Conservation (phyloP, 2,888 invertebrate genomes). For the Drosophila mettleri region DNA sequence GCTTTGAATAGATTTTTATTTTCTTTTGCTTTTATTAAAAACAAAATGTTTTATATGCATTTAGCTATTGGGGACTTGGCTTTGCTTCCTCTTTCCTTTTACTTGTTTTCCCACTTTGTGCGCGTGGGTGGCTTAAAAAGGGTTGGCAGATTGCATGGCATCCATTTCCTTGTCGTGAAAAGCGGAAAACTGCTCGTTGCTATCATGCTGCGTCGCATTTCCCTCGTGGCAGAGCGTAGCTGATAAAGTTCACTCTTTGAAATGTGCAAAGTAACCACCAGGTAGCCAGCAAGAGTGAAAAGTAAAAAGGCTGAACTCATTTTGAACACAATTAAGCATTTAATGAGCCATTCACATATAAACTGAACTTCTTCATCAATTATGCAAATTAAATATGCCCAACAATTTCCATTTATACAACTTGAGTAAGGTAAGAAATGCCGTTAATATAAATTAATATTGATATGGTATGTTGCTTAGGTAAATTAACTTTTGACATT, state of each 20-base stretch:
- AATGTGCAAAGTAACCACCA: constrained; percentile 35
- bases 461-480: not conserved
- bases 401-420: not conserved
- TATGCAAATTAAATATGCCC: constrained; percentile 2
- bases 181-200: constrained; percentile 31
- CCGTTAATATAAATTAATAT: not conserved
- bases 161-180: constrained; percentile 45
- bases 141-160: constrained; percentile 12
- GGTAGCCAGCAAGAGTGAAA: not conserved
- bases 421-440: not conserved
- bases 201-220: constrained; percentile 32
- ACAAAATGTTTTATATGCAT: constrained; percentile 73
- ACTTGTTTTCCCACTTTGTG: not conserved
- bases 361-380: constrained; percentile 20
- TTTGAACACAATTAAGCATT: constrained; percentile 46
- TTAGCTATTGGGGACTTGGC: constrained; percentile 36
- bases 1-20: constrained; percentile 37
- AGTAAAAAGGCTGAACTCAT: constrained; percentile 22
- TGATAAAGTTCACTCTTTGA: constrained; percentile 16
- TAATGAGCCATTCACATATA: constrained; percentile 30
- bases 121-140: constrained; percentile 30
- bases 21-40: constrained; percentile 68
- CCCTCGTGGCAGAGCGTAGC: constrained; percentile 42
- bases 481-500: not conserved
- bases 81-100: constrained; percentile 49